Evolutionary conservation across 2,888 invertebrate species (phyloP), one percentile per base, ranked within the genome.

Genomic region (Rhogogaster chlorosoma): DNA sequence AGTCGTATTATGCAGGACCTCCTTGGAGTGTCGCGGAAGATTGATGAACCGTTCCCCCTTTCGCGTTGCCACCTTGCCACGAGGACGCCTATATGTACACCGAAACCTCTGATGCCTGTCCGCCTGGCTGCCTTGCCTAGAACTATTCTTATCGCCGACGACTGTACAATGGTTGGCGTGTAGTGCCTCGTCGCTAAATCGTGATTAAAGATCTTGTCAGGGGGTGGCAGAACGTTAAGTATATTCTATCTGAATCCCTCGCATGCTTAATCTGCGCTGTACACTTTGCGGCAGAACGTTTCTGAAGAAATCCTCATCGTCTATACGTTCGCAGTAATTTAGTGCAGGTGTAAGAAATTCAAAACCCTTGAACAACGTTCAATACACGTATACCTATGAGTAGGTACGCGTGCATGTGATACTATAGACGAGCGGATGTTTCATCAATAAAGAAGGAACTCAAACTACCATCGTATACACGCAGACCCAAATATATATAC

Each of bases 131-230:
- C 45, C 67, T 83, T 45, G 45, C 49, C 83, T 64, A 80, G 85
- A 87, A 70, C 29, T 75, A 87, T 87, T 86, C 90, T 92, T 92
- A 92, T 93, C 93, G 90, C 88, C 86, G 87, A 45, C 88, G 87
- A 9, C 67, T 83, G 42, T 87, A 88, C 91, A 90, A 88, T 90
- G 90, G 91, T 89, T 91, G 90, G 90, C 90, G 91, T 90, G 91
- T 90, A 89, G 89, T 90, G 90, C 71, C 84, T 83, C 85, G 87
- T 84, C 85, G 88, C 90, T 91, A 90, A 91, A 92, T 92, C 91
- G 91, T 90, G 93, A 93, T 93, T 91, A 89, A 91, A 92, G 93
- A 93, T 93, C 93, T 93, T 92, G 93, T 91, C 92, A 89, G 90
- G 90, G 90, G 90, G 88, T 89, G 89, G 88, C 84, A 87, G 36